Percentiles rank a stretch among this genome's conserved stretches.
phyloP scores from a whole-genome alignment of 2,113 vertebrate genomes.

The Hippocampus zosterae region DNA sequence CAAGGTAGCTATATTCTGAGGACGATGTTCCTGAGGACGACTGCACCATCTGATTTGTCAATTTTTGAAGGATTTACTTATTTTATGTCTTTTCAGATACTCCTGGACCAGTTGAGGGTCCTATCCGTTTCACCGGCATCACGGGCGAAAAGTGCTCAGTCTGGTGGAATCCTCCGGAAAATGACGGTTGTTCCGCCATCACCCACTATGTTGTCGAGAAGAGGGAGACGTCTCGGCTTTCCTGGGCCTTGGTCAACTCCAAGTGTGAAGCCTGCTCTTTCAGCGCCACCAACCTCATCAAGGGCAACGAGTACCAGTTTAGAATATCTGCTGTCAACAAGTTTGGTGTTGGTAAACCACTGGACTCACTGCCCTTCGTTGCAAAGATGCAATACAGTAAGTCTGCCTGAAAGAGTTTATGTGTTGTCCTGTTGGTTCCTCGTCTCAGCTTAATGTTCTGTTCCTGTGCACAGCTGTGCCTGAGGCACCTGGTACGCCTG shows the following conservation, averaged over 20 bases:
- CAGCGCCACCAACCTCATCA: conserved; percentile 87
- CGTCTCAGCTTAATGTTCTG: background rate
- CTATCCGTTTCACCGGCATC: conserved; percentile 92
- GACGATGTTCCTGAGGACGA: background rate
- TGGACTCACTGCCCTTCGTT: conserved; percentile 88
- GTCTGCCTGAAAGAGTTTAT: background rate
- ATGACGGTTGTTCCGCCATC: conserved; percentile 88
- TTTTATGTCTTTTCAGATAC: conserved; percentile 74
- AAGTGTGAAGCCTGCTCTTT: conserved; percentile 91
- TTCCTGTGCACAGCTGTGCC: conserved; percentile 78
- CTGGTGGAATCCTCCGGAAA: conserved; percentile 95
- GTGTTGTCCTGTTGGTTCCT: background rate
- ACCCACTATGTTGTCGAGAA: conserved; percentile 94
- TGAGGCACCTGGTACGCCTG: conserved; percentile 90
- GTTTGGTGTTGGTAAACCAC: conserved; percentile 88
- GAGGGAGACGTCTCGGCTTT: conserved; percentile 92
- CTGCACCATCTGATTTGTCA: background rate
- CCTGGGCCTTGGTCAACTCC: conserved; percentile 90
- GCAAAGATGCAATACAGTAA: conserved; percentile 97
- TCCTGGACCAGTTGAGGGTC: conserved; percentile 89
- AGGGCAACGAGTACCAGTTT: conserved; percentile 98
- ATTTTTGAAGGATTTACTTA: background rate
- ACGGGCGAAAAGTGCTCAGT: conserved; percentile 90
- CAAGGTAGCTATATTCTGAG: conserved; percentile 77
- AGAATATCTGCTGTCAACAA: conserved; percentile 93